A percentile compares a stretch with the other conserved stretches of the same genome.
These are phyloP conservation scores for Numida meleagris DNA, from an alignment of 2,113 vertebrate species.

Conservation along the genomic window DNA sequence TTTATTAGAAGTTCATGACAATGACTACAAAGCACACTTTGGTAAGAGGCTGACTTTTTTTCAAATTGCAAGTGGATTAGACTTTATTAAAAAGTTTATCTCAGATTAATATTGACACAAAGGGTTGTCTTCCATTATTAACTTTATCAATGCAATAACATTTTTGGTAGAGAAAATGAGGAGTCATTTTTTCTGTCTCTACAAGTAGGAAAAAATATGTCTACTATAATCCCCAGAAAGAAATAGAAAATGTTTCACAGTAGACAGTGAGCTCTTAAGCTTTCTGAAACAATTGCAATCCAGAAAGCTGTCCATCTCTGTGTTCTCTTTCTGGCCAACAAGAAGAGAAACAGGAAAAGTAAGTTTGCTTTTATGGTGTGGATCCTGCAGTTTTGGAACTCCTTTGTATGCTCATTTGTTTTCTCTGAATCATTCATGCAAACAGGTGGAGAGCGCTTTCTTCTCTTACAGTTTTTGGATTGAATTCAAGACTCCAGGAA, in stretches of 20 bases:
- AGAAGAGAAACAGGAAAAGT: slow-evolving; percentile 35
- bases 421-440: slow-evolving; percentile 77
- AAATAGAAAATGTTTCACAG: background rate
- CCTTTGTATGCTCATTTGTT: slow-evolving; percentile 56
- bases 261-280: background rate
- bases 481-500: slow-evolving; percentile 44
- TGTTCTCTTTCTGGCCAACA: background rate
- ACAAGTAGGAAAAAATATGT: background rate
- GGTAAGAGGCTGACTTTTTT: background rate
- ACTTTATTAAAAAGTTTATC: background rate
- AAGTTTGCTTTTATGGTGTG: slow-evolving; percentile 75
- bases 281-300: background rate
- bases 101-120: slow-evolving; percentile 63
- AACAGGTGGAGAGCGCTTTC: slow-evolving; percentile 67
- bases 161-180: slow-evolving; percentile 7
- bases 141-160: slow-evolving; percentile 6
- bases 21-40: background rate
- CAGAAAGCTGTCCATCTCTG: background rate
- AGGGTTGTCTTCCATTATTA: background rate
- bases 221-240: background rate
- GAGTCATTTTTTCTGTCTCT: background rate
- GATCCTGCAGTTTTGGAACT: slow-evolving; percentile 68
- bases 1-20: background rate
- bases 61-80: background rate
- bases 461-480: slow-evolving; percentile 48